phyloP scores from a whole-genome alignment of 2,888 invertebrate species.

The Limnephilus auricula region DNA sequence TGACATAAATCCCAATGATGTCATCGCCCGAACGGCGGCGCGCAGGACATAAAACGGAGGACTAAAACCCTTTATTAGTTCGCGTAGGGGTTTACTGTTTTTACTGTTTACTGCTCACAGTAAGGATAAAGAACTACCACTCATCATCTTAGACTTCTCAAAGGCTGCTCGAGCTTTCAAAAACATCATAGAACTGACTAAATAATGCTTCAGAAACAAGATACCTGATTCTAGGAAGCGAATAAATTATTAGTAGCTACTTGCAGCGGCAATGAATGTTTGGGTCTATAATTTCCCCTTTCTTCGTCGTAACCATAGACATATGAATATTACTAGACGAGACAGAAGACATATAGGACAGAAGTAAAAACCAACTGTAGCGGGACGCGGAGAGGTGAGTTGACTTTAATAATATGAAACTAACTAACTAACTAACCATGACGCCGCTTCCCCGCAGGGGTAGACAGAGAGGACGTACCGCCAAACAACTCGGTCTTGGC shows the following conservation, averaged over 20 bases:
- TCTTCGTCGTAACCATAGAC: background rate
- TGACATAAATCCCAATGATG: slow-evolving; percentile 65
- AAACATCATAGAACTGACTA: background rate
- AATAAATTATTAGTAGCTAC: slow-evolving; percentile 8
- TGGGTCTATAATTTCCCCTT: background rate
- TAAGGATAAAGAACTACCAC: slow-evolving; percentile 46
- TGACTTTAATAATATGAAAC: too few relatives aligned
- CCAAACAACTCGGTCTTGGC: too few relatives aligned
- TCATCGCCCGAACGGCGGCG: slow-evolving; percentile 60
- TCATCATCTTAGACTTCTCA: slow-evolving; percentile 23
- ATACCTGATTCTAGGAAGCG: slow-evolving; percentile 9
- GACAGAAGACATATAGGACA: too few relatives aligned
- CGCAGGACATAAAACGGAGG: slow-evolving; percentile 57
- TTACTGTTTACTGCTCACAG: slow-evolving; percentile 43
- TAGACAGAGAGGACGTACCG: too few relatives aligned
- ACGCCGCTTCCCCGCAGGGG: too few relatives aligned
- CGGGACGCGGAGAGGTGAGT: too few relatives aligned
- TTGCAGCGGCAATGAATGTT: background rate
- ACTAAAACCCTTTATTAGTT: slow-evolving; percentile 64
- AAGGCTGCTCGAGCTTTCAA: slow-evolving; percentile 5
- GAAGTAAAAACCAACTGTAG: too few relatives aligned
- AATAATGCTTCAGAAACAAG: slow-evolving; percentile 3
- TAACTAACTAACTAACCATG: too few relatives aligned
- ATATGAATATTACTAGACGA: too few relatives aligned
- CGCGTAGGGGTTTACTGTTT: slow-evolving; percentile 59